Evolutionary conservation across 1,140 invertebrate species (phyloP), one percentile per base, ranked within the genome.

Genomic region (Pollicipes pollicipes): DNA sequence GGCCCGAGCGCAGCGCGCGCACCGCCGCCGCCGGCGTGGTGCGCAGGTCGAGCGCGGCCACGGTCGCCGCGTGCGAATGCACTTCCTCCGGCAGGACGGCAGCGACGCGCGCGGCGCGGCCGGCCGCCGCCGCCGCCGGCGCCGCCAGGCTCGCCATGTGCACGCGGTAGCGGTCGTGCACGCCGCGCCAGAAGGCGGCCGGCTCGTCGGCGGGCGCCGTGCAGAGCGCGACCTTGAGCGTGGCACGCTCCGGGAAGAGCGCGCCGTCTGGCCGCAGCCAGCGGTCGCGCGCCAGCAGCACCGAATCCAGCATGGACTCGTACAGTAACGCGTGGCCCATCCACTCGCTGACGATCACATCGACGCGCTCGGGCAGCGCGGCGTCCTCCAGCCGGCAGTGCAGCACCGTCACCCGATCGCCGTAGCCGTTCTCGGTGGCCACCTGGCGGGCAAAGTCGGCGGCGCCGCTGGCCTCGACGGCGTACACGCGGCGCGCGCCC

Each of bases 231-330:
- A 87, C 82, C 83, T 97, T 93, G 77, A 90, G 88, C 78, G 93
- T 89, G 30, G 91, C 96, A 76, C 86, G 85, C 81, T 95, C 94
- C 21, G 95, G 95, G 72, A 97, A 83, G 71, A 98, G 84, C 75
- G 89, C 80, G 21, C 95, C 95, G 76, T 82, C 77, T 8, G 86
- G 84, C 74, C 85, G 88, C 24, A 99, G 83, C 83, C 93, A 97
- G 77, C 91, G 90, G 79, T 99, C 93, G 78, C 97, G 85, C 0
- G 96, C 95, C 79, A 85, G 86, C 68, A 99, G 84, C 0, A 94
- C 87, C 28, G 90, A 91, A 77, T 97, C 92, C 63, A 99, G 80
- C 97, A 99, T 99, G 35, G 92, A 94, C 81, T 99, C 97, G 78
- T 97, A 98, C 30, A 99, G 83, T 26, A 99, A 82, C 80, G 97